Evolutionary conservation across 2,797 vertebrate species (phyloP).

Genomic region (Falco novaeseelandiae): DNA sequence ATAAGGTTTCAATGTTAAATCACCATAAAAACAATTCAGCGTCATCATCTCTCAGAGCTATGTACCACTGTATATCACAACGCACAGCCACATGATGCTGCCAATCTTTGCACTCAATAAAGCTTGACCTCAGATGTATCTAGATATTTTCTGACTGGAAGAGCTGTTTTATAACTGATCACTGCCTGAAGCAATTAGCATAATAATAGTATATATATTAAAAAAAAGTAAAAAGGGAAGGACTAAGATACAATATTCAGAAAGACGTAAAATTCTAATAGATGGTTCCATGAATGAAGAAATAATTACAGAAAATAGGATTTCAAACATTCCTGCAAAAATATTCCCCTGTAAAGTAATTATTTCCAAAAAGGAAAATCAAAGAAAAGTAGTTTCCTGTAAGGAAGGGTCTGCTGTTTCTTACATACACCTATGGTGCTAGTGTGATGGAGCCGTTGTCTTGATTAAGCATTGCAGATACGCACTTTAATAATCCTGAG

Average conservation of each 20-base stretch:
- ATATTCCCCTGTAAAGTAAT: neutral
- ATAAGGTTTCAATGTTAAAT: constrained; percentile 30
- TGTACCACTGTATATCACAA: neutral
- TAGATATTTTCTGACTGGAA: neutral
- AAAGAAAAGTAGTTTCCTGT: neutral
- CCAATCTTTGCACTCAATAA: neutral
- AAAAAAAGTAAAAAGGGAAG: neutral
- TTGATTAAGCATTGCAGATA: neutral
- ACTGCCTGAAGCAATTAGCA: neutral
- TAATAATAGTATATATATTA: neutral
- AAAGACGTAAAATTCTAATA: neutral
- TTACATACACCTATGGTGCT: neutral
- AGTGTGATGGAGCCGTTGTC: neutral
- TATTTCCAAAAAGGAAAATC: neutral
- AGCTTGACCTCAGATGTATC: neutral
- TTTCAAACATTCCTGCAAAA: neutral
- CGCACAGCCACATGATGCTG: neutral
- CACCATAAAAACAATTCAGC: neutral
- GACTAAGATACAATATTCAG: neutral
- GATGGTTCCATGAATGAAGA: neutral
- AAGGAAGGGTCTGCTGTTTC: neutral
- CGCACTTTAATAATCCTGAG: neutral
- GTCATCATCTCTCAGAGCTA: neutral
- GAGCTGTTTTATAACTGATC: neutral
- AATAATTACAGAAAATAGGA: neutral